Evolutionary conservation across 1,140 invertebrate species (phyloP).

Genomic region (Yoshiicerus persimilis): DNA sequence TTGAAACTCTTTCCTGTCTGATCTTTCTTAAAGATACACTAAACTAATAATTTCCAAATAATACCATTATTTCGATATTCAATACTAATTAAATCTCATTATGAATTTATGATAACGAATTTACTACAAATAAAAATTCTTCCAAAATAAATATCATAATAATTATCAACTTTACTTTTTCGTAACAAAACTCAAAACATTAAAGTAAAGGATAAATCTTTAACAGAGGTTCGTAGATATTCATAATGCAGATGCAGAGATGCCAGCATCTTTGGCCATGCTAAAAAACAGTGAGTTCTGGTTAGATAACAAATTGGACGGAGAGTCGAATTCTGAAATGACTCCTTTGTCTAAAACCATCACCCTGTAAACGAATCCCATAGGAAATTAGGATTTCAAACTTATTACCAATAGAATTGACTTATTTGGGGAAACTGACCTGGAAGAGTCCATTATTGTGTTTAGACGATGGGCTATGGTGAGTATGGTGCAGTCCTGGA

Average conservation of each 20-base stretch:
- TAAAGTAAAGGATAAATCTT: too few species aligned
- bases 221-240: too few species aligned
- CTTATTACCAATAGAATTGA: background rate
- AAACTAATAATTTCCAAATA: too few species aligned
- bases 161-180: too few species aligned
- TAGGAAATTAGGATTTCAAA: background rate
- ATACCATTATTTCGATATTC: too few species aligned
- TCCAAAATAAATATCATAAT: too few species aligned
- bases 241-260: background rate
- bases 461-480: slow-evolving; percentile 94
- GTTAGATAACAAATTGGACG: slow-evolving; percentile 49
- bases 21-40: too few species aligned
- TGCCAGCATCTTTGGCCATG: slow-evolving; percentile 41
- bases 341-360: slow-evolving; percentile 70
- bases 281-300: slow-evolving; percentile 59
- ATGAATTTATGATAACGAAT: too few species aligned
- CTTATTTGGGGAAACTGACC: slow-evolving; percentile 52
- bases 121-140: too few species aligned
- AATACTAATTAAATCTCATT: too few species aligned
- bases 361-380: slow-evolving; percentile 56
- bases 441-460: slow-evolving; percentile 89
- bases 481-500: slow-evolving; percentile 77
- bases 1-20: too few species aligned
- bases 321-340: slow-evolving; percentile 55
- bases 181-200: too few species aligned